phyloP scores from a whole-genome alignment of 2,888 invertebrate species.

The Plagiodera versicolora region DNA sequence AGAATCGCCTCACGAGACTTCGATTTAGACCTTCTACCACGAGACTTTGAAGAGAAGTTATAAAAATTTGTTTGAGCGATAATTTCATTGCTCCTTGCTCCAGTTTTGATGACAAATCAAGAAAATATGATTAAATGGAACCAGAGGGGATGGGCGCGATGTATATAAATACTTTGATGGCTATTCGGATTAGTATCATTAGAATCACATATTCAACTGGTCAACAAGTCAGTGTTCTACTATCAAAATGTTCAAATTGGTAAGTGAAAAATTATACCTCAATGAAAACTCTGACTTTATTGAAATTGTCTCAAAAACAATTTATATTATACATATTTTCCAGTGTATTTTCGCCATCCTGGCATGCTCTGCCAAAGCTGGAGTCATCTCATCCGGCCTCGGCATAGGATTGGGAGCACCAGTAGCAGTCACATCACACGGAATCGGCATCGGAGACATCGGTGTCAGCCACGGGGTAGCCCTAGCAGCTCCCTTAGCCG shows the following conservation, averaged over 20 bases:
- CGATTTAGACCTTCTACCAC: not conserved
- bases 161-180: not conserved
- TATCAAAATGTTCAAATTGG: not conserved
- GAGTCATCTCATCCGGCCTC: constrained; percentile 6
- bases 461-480: not conserved
- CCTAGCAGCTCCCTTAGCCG: not conserved
- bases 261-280: too few species aligned
- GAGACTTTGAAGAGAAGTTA: not conserved
- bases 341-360: constrained; percentile 7
- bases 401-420: not conserved
- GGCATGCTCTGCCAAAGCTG: constrained; percentile 3
- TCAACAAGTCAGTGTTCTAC: not conserved
- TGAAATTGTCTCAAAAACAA: too few species aligned
- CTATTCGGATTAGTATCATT: not conserved
- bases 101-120: not conserved
- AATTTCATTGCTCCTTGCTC: not conserved
- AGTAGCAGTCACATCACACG: not conserved
- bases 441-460: not conserved
- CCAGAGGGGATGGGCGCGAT: not conserved
- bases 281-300: not conserved
- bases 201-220: not conserved
- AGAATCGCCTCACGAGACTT: not conserved
- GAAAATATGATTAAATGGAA: not conserved
- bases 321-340: too few species aligned
- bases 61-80: not conserved